Conservation (phyloP, 1,140 invertebrate genomes). For the Rhyacophila brunnea region DNA sequence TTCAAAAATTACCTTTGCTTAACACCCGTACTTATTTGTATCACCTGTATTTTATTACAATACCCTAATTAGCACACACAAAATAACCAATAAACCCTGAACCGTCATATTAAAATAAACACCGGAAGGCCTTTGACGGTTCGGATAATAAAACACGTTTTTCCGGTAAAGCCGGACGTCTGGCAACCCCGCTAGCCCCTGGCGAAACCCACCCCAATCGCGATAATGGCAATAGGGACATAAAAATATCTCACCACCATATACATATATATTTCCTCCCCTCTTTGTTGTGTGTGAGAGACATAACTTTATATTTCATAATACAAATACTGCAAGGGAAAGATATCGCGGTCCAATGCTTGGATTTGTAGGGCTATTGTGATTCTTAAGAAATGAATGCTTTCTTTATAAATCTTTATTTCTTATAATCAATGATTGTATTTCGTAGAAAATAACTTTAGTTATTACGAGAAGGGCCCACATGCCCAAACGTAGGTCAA, state of each 20-base stretch:
- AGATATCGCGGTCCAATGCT: slow-evolving; percentile 7
- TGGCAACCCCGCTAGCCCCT: too few species aligned
- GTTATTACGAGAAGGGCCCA: background rate
- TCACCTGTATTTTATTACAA: too few species aligned
- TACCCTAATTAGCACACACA: too few species aligned
- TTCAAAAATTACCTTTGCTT: too few species aligned
- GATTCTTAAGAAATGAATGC: background rate
- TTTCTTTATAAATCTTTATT: background rate
- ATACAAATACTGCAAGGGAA: slow-evolving; percentile 12
- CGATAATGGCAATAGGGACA: background rate
- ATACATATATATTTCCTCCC: background rate
- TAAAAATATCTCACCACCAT: background rate
- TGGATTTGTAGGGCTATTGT: slow-evolving; percentile 9
- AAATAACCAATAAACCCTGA: too few species aligned
- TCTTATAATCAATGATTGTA: background rate
- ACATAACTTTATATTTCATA: slow-evolving; percentile 22
- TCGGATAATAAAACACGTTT: too few species aligned
- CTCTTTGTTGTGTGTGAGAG: slow-evolving; percentile 2
- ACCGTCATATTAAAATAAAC: too few species aligned
- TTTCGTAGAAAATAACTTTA: background rate
- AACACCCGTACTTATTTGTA: too few species aligned
- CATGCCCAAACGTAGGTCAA: too few species aligned
- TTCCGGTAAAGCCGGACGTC: too few species aligned
- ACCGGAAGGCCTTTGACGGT: too few species aligned
- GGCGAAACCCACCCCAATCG: too few species aligned